Percentiles rank a stretch among this genome's conserved stretches.
These are phyloP conservation scores for Echinops telfairi DNA, from an alignment of 2,113 vertebrate species.

Conservation along the genomic window DNA sequence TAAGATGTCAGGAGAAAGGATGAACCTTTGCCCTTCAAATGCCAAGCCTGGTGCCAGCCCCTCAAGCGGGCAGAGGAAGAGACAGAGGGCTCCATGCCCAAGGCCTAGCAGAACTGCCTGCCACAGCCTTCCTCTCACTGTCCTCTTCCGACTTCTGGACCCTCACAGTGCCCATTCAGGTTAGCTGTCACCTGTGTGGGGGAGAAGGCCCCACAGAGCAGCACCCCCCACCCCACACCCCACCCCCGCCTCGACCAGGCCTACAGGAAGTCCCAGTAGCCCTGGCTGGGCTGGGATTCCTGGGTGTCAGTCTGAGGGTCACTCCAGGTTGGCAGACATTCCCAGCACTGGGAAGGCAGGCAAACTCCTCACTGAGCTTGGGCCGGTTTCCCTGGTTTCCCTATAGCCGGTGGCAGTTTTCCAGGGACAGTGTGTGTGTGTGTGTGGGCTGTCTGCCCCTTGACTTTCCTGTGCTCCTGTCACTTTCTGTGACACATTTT, in stretches of 20 bases:
- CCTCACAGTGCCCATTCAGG: fast-evolving
- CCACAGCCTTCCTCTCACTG: not conserved
- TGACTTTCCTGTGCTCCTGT: not conserved
- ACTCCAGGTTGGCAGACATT: not conserved
- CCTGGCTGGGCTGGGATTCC: not conserved
- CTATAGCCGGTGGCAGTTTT: not conserved
- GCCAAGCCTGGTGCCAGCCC: not conserved
- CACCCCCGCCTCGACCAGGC: too few species aligned
- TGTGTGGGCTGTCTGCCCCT: not conserved
- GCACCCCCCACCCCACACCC: too few species aligned
- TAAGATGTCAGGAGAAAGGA: not conserved
- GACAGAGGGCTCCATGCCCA: too few species aligned
- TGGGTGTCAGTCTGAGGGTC: not conserved
- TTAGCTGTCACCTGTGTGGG: fast-evolving
- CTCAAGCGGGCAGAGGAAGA: conserved; percentile 33
- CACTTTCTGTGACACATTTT: not conserved
- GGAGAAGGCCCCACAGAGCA: too few species aligned
- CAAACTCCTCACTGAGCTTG: not conserved
- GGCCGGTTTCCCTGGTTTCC: not conserved
- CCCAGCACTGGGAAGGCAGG: not conserved
- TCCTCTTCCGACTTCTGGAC: fast-evolving
- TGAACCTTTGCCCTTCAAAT: not conserved
- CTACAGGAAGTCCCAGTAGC: not conserved
- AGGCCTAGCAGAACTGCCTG: fast-evolving
- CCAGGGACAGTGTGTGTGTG: not conserved